Evolutionary conservation across 2,888 invertebrate species (phyloP).

Genomic region (Willowsia nigromaculata): DNA sequence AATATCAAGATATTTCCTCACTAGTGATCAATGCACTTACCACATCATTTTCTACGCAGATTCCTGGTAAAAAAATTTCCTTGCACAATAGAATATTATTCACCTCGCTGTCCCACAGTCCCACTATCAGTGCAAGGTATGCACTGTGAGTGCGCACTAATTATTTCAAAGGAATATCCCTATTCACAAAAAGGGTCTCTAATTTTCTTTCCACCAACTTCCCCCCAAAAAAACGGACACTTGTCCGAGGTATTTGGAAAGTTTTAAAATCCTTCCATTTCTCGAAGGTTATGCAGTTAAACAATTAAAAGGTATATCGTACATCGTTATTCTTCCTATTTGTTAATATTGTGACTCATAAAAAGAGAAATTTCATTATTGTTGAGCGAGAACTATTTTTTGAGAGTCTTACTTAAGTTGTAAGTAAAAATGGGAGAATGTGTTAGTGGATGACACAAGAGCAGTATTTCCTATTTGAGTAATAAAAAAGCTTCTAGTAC

Average conservation of each 20-base stretch:
- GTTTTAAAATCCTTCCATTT: conserved; percentile 11
- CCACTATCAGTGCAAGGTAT: too few species aligned
- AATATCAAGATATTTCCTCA: too few species aligned
- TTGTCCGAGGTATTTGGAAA: neutral
- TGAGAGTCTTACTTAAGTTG: neutral
- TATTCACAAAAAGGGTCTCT: too few species aligned
- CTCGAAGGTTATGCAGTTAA: neutral
- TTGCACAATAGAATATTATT: too few species aligned
- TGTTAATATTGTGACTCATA: conserved; percentile 6
- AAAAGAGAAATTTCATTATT: conserved; percentile 55
- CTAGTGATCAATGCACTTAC: too few species aligned
- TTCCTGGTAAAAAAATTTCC: too few species aligned
- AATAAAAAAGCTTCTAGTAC: neutral
- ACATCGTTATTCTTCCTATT: neutral
- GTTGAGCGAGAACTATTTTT: neutral
- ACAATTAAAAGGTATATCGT: conserved; percentile 15
- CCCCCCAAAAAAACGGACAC: neutral
- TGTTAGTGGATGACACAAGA: conserved; percentile 53
- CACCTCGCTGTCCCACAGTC: too few species aligned
- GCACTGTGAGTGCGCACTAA: too few species aligned
- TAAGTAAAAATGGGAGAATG: neutral
- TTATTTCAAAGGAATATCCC: too few species aligned
- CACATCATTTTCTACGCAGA: too few species aligned
- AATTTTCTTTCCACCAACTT: neutral
- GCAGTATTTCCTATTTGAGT: neutral